Evolutionary conservation across 2,113 vertebrate species (phyloP), one percentile per base, ranked within the genome.

Genomic region (Nesoenas mayeri): DNA sequence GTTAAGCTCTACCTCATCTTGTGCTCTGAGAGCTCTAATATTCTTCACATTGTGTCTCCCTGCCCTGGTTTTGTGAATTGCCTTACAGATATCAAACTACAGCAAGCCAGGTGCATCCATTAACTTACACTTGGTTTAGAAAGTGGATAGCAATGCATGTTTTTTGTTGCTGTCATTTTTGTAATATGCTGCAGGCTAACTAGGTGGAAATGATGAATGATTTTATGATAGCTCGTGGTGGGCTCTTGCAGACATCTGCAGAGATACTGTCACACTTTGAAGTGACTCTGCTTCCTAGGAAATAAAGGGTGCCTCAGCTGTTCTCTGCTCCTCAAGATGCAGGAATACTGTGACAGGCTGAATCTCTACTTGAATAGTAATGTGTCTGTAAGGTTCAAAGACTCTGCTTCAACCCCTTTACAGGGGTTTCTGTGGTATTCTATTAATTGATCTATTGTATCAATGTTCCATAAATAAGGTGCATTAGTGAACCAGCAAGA

Each of bases 11-110:
- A 15, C 32, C 79, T 95, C 29, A 54, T 80, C 51, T 73, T 83
- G 72, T 83, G 42, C 77, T 91, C 87, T 97, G 87, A 64, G 50
- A 92, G 36, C 28, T 66, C 17, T 65, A 79, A 47, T 36, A 42
- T 51, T 83, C 51, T 78, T 24, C 15, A 20, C 38, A 53, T 80
- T 26, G 28, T 48, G 32, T 47, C 54, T 85, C 48, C 20, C 16
- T 14, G 24, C 44, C 25, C 44, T 44, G 53, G 5, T 85, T 74
- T 85, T 15, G 56, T 62, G 38, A 91, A 95, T 57, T 90, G 73
- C 53, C 73, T 90, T 89, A 36, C 73, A 78, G 54, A 72, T 73
- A 85, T 38, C 71, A 75, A 87, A 88, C 73, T 80, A n/a, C 26
- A 91, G 50, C 26, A 53, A 96, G 17, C 79, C 69, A 91, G 60